A percentile compares a stretch with the other conserved stretches of the same genome.
Evolutionary conservation across 2,113 vertebrate genomes (phyloP).

Genomic region (Anarrhichthys ocellatus): DNA sequence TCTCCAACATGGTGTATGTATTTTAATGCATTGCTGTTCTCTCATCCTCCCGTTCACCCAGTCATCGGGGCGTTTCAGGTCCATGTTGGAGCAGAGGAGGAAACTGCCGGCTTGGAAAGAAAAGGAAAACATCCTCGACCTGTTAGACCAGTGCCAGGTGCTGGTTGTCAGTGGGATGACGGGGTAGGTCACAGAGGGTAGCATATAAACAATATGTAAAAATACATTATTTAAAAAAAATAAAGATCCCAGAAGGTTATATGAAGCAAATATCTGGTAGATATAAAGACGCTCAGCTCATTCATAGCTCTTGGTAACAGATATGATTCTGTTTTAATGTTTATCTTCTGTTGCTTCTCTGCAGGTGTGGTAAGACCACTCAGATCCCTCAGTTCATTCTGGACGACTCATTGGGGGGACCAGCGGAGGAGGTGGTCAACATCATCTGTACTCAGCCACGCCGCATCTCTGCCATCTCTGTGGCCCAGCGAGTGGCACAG

Average conservation of each 20-base stretch:
- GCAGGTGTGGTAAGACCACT: conserved; percentile 98
- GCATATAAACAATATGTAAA: neutral
- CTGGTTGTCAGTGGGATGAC: conserved; percentile 98
- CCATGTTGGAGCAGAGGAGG: conserved; percentile 91
- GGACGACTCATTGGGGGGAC: conserved; percentile 87
- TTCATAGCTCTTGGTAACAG: neutral
- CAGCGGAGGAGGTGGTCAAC: conserved; percentile 86
- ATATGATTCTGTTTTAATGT: neutral
- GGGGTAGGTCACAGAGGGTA: conserved; percentile 84
- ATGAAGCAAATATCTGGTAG: neutral
- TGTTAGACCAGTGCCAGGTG: conserved; percentile 88
- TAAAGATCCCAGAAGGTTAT: no score
- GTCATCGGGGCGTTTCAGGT: conserved; percentile 89
- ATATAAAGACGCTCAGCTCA: neutral
- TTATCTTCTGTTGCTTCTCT: conserved; percentile 19
- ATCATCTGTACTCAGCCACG: conserved; percentile 97
- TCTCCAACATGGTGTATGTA: neutral
- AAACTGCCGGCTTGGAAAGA: conserved; percentile 95
- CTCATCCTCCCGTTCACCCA: conserved; percentile 54
- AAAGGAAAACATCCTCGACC: conserved; percentile 87
- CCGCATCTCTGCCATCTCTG: conserved; percentile 95
- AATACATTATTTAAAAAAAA: neutral
- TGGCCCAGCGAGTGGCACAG: conserved; percentile 94
- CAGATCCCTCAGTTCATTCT: conserved; percentile 98
- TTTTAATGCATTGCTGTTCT: neutral